Conservation (phyloP, 2,888 invertebrate species). For the Chalcis sispes region DNA sequence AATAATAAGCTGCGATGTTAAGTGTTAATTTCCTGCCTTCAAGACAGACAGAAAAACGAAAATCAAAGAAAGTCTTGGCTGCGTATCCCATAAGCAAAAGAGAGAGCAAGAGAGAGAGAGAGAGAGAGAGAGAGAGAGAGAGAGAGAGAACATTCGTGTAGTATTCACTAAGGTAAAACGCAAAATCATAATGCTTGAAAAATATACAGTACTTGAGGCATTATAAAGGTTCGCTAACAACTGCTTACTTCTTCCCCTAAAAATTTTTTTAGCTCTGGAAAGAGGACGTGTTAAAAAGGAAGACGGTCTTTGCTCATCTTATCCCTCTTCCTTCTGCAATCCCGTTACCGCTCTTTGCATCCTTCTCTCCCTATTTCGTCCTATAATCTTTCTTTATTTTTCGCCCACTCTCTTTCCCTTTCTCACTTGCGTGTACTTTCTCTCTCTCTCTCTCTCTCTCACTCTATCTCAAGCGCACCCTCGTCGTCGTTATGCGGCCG, state of each 20-base stretch:
- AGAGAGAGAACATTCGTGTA: too few species aligned
- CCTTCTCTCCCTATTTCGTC: constrained; percentile 28
- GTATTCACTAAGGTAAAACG: too few species aligned
- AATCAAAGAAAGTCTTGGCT: constrained; percentile 35
- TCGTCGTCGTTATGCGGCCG: constrained; percentile 65
- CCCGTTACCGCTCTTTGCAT: constrained; percentile 15
- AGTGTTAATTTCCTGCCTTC: constrained; percentile 49
- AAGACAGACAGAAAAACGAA: background rate
- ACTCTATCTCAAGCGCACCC: too few species aligned
- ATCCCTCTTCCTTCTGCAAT: background rate
- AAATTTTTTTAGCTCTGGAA: constrained; percentile 28
- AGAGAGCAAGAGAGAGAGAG: background rate
- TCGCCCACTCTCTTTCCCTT: constrained; percentile 44
- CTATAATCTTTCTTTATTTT: constrained; percentile 57
- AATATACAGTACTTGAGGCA: constrained; percentile 44
- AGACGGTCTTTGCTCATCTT: background rate
- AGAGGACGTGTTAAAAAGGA: constrained; percentile 40
- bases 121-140: too few species aligned
- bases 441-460: constrained; percentile 34
- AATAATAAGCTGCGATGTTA: constrained; percentile 17
- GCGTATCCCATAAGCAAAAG: background rate
- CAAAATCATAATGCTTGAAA: constrained; percentile 33
- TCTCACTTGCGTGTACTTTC: background rate
- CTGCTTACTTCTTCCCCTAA: constrained; percentile 20
- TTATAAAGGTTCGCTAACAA: constrained; percentile 43